Evolutionary conservation across 2,113 vertebrate genomes (phyloP), one percentile per base, ranked within the genome.

Genomic region (Indri indri): DNA sequence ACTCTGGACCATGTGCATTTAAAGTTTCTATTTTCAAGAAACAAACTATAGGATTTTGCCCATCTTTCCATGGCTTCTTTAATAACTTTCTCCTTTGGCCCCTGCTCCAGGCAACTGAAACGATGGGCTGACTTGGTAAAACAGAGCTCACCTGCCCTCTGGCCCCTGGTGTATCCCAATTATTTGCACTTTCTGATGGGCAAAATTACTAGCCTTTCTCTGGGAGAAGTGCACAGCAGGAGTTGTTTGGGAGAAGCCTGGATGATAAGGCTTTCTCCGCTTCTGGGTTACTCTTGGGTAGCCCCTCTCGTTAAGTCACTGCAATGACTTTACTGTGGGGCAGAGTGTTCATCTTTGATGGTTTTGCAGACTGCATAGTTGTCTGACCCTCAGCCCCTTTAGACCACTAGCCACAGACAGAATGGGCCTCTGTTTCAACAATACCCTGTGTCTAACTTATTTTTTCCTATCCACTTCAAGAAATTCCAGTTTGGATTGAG

Each of bases 21-120:
- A 80, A 96, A 91, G 37, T 81, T 94, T 94, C 66, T 63, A 5
- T 66, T 81, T 92, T 85, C 52, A 81, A 63, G 85, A 96, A 81
- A 88, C 30, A 81, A 54, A 76, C 70, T 32, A 3, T 22, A 82
- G 50, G 47, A 59, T 50, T 91, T 70, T 81, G 30, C 23, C 20
- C 25, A 23, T 59, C 5, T 3, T 95, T 74, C 85, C 17, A 3
- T 42, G 70, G 30, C 61, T 25, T 84, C 70, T 59, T 80, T 85
- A 81, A 54, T 95, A 63, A 66, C 65, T 74, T 90, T 90, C 57
- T 73, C 32, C 20, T n/a, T 95, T 50, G 11, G 40, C 9, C 1
- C 25, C 70, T 92, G 52, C 85, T 52, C 82, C 32, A 79, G 90
- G 59, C 40, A 90, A 52, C 74, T 84, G 74, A 92, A 92, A 42